phyloP scores from a whole-genome alignment of 1,140 invertebrate species.

The Drosophila guanche region DNA sequence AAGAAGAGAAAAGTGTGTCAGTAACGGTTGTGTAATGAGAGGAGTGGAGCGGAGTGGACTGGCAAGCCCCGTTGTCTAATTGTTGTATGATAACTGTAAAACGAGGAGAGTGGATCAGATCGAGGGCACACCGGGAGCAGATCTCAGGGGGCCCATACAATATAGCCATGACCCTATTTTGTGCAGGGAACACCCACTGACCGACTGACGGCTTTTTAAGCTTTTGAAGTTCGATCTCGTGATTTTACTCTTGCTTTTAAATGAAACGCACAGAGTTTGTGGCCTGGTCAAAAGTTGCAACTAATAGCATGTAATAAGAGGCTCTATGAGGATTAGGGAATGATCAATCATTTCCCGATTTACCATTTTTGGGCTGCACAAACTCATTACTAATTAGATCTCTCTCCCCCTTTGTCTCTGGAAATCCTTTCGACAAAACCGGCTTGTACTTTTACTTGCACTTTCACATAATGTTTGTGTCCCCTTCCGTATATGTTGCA shows the following conservation, averaged over 20 bases:
- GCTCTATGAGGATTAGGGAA: conserved; percentile 2
- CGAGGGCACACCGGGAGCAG: not conserved
- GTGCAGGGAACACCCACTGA: conserved; percentile 64
- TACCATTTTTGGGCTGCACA: conserved; percentile 29
- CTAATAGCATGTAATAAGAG: conserved; percentile 6
- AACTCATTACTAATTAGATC: conserved; percentile 66
- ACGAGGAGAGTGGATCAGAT: conserved; percentile 1
- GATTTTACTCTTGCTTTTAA: conserved; percentile 44
- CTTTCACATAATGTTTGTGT: conserved; percentile 55
- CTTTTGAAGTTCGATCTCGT: conserved; percentile 50
- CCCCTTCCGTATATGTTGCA: conserved; percentile 7
- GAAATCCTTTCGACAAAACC: conserved; percentile 58
- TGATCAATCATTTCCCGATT: conserved; percentile 29
- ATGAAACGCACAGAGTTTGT: not conserved
- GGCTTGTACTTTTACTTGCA: conserved; percentile 35
- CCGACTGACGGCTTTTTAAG: conserved; percentile 41
- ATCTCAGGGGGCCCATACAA: conserved; percentile 6
- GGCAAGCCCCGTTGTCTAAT: conserved; percentile 34
- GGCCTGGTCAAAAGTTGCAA: not conserved
- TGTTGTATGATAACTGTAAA: conserved; percentile 25
- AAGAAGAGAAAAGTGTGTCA: conserved; percentile 60
- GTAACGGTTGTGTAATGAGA: conserved; percentile 70
- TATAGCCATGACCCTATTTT: conserved; percentile 66
- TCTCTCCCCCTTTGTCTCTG: conserved; percentile 2
- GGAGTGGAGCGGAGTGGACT: conserved; percentile 19